Evolutionary conservation across 2,797 vertebrate species (phyloP).

Genomic region (Phaenicophaeus curvirostris): DNA sequence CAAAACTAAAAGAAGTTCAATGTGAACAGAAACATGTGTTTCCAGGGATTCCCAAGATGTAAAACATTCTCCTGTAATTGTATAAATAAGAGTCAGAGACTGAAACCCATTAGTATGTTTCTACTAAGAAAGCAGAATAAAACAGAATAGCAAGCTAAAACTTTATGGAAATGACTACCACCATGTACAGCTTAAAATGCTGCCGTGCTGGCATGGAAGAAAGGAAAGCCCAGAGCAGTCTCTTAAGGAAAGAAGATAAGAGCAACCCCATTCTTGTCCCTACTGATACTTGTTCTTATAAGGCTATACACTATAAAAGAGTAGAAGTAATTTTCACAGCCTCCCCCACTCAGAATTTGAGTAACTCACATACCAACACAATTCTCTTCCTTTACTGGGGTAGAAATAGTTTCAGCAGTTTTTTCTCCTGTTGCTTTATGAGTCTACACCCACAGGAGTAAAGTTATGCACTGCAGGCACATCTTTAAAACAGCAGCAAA

Average conservation of each 20-base stretch:
- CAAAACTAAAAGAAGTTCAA: background rate
- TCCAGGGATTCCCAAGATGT: slow-evolving; percentile 48
- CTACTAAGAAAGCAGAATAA: slow-evolving; percentile 49
- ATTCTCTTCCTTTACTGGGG: background rate
- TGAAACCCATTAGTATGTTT: slow-evolving; percentile 39
- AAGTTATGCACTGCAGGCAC: background rate
- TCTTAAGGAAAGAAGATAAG: background rate
- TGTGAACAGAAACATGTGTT: slow-evolving; percentile 57
- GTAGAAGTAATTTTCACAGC: background rate
- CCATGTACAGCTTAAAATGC: background rate
- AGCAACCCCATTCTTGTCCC: background rate
- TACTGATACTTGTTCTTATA: background rate
- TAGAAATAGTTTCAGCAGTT: background rate
- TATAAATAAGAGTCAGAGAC: slow-evolving; percentile 36
- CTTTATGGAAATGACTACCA: background rate
- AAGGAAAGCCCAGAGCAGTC: background rate
- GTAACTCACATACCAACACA: background rate
- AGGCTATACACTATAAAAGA: background rate
- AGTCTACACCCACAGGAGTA: background rate
- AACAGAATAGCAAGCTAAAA: slow-evolving; percentile 19
- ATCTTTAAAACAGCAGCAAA: background rate
- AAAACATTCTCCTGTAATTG: slow-evolving; percentile 56
- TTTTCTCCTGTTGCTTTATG: background rate
- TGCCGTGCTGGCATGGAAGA: background rate
- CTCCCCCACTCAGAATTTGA: background rate